Percentiles rank a stretch among this genome's conserved stretches.
These are phyloP conservation scores for Ornithorhynchus anatinus DNA, from an alignment of 2,113 vertebrate genomes.

Conservation along the genomic window DNA sequence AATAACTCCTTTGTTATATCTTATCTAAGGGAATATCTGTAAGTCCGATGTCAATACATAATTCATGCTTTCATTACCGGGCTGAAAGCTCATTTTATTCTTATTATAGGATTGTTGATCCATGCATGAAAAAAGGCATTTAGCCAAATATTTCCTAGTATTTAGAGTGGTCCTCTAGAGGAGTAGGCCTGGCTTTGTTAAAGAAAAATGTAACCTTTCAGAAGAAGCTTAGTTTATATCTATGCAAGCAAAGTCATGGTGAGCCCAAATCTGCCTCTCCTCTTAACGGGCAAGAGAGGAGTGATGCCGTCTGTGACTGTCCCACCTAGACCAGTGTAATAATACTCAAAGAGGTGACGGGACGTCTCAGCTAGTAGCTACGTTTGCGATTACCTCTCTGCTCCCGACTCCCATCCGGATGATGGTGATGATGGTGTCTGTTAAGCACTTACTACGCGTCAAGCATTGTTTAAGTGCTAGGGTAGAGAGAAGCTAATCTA, in stretches of 20 bases:
- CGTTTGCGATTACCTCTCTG: too few species aligned
- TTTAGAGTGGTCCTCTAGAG: not conserved
- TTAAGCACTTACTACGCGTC: too few species aligned
- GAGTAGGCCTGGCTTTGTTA: not conserved
- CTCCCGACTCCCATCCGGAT: not conserved
- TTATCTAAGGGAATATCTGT: not conserved
- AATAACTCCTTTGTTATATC: not conserved
- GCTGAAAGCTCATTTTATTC: not conserved
- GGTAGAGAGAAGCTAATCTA: too few species aligned
- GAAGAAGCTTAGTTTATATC: not conserved
- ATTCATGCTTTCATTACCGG: not conserved
- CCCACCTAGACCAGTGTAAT: too few species aligned
- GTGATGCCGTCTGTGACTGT: too few species aligned
- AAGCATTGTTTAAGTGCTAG: too few species aligned
- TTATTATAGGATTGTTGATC: not conserved
- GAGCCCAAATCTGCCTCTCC: too few species aligned
- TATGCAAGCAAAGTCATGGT: not conserved
- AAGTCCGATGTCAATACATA: not conserved
- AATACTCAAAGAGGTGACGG: too few species aligned
- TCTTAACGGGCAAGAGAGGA: too few species aligned
- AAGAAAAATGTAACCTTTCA: not conserved
- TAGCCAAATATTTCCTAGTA: not conserved
- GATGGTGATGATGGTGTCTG: too few species aligned
- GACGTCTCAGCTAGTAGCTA: too few species aligned
- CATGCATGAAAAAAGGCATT: not conserved